phyloP scores from a whole-genome alignment of 2,113 vertebrate species.

The Mustelus asterias region DNA sequence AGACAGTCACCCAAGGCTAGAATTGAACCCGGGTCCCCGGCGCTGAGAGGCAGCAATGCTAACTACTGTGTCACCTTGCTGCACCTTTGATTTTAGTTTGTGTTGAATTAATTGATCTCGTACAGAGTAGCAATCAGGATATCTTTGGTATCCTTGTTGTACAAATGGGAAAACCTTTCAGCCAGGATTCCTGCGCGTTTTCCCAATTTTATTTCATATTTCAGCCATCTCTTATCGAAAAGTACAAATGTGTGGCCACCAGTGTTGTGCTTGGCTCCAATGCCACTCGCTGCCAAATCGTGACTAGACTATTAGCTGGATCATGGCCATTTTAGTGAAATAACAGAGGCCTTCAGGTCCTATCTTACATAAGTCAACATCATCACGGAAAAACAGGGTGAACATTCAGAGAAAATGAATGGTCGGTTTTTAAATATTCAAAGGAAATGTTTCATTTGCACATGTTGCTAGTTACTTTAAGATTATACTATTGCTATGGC shows the following conservation, averaged over 20 bases:
- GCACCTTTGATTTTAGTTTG: background rate
- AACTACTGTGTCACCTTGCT: too few species aligned
- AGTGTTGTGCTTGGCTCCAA: background rate
- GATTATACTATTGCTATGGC: background rate
- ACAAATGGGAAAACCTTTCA: background rate
- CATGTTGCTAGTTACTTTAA: background rate
- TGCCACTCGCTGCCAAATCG: background rate
- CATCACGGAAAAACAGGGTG: background rate
- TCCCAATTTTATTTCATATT: background rate
- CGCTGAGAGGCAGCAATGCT: too few species aligned
- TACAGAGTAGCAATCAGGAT: background rate
- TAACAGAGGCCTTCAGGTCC: background rate
- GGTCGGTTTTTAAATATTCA: background rate
- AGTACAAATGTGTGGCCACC: too few species aligned
- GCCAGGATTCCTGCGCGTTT: too few species aligned
- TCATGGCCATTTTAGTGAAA: background rate
- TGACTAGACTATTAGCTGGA: background rate
- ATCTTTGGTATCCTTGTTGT: background rate
- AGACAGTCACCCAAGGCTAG: too few species aligned
- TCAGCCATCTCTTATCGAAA: background rate
- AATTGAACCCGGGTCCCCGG: too few species aligned
- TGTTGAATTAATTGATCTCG: background rate
- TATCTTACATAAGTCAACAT: background rate
- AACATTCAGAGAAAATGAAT: background rate
- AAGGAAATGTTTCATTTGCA: background rate